Percentiles rank a stretch among this genome's conserved stretches.
Evolutionary conservation across 2,797 vertebrate species (phyloP).

Genomic region (Cryptoblepharus egeriae): DNA sequence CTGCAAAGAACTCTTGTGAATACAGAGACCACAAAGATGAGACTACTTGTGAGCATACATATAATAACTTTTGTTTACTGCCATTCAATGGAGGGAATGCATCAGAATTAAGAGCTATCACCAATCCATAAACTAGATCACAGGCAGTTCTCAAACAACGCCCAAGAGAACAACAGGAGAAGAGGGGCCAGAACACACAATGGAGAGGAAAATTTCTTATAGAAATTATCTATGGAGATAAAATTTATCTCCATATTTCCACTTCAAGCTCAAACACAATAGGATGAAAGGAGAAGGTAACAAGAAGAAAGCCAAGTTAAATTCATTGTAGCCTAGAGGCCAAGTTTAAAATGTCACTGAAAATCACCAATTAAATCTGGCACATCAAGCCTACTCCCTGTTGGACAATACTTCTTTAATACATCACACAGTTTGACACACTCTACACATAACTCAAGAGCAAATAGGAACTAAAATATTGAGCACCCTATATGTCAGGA

Average conservation of each 20-base stretch:
- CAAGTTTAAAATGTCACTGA: constrained; percentile 6
- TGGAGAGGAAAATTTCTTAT: too few species aligned
- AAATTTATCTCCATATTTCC: not conserved
- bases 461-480: not conserved
- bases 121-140: not conserved
- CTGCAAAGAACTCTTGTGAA: not conserved
- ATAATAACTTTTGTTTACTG: not conserved
- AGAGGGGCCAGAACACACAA: not conserved
- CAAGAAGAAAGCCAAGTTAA: constrained; percentile 5
- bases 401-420: not conserved
- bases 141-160: not conserved
- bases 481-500: not conserved
- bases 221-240: too few species aligned
- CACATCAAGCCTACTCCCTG: not conserved
- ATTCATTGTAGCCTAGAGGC: not conserved
- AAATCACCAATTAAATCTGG: constrained; percentile 29
- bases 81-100: not conserved
- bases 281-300: not conserved
- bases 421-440: not conserved
- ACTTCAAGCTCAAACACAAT: not conserved
- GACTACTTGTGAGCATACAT: not conserved
- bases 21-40: not conserved
- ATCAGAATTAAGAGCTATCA: not conserved
- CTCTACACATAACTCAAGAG: not conserved
- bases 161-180: not conserved